phyloP scores from a whole-genome alignment of 2,113 vertebrate genomes.

The Gavia stellata region DNA sequence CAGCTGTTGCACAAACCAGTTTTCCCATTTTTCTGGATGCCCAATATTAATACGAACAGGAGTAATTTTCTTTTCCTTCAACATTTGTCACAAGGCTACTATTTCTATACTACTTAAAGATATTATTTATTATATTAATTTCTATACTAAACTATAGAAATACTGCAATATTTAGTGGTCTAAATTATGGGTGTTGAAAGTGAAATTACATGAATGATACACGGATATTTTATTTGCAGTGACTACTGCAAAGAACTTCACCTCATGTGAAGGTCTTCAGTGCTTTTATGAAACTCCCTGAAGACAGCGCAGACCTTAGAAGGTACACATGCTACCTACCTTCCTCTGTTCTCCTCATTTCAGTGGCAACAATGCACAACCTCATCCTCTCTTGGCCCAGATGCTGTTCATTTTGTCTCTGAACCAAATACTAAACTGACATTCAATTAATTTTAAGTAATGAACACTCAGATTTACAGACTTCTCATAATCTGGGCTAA shows the following conservation, averaged over 20 bases:
- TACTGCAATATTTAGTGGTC: not conserved
- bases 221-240: not conserved
- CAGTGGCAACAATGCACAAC: not conserved
- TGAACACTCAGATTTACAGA: not conserved
- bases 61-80: not conserved
- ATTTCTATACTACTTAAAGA: not conserved
- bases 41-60: not conserved
- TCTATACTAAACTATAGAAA: not conserved
- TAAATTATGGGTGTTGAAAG: not conserved
- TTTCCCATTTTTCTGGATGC: not conserved
- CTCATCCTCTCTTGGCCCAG: not conserved
- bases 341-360: not conserved
- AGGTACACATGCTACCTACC: not conserved
- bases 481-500: not conserved
- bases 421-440: not conserved
- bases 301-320: not conserved
- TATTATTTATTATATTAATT: not conserved
- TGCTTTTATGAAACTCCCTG: not conserved
- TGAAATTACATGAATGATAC: not conserved
- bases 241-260: not conserved
- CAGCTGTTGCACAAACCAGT: not conserved
- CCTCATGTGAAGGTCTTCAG: not conserved
- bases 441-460: not conserved
- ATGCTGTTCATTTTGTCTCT: not conserved
- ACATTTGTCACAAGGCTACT: not conserved